Base-by-base conservation (phyloP, 2,797 vertebrate genomes). In the Hylomyscus alleni region DNA sequence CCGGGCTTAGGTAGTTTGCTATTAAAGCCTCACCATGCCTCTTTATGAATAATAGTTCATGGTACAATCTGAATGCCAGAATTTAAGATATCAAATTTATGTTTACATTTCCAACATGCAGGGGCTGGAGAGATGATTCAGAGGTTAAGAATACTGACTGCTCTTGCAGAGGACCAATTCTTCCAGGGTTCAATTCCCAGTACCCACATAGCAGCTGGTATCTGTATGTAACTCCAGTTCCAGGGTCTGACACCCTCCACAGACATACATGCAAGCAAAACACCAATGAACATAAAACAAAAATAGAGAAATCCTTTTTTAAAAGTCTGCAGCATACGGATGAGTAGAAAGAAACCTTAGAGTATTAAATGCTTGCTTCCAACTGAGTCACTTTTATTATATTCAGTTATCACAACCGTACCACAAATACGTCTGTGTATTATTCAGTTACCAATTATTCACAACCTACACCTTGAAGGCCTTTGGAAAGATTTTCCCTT, bases 401-500 rank as follows among this genome's bases (percentile, higher is more conserved):
- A 93, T 82, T 37, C 22, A 77, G 31, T 37, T 75, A 94, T 72
- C 26, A n/a, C 10, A 89, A 7, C 2, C 50, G 50, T 94, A 83
- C n/a, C 52, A 94, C 69, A 89, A 58, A 84, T 94, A 87, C 91
- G 80, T 96, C 56, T 96, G 14, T 91, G 37, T 58, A 90, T 22
- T 94, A 90, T 93, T 96, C 52, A 76, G 14, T 89, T 95, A 78
- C 37, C 83, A 50, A 56, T 95, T 90, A 90, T 62, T 94, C 73
- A 94, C 77, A 75, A 90, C n/a, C 91, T 95, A 67, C 10, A 56
- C 56, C 78, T 56, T 85, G 54, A 89, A 96, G 89, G 78, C 40
- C 14, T 93, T 91, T 95, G 72, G 83, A 93, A 96, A 29, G 60
- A 60, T 80, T 94, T 94, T 91, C 44, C 8, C 60, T 95, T 93